Base-by-base conservation (phyloP, 2,888 invertebrate genomes). In the Hyles lineata region DNA sequence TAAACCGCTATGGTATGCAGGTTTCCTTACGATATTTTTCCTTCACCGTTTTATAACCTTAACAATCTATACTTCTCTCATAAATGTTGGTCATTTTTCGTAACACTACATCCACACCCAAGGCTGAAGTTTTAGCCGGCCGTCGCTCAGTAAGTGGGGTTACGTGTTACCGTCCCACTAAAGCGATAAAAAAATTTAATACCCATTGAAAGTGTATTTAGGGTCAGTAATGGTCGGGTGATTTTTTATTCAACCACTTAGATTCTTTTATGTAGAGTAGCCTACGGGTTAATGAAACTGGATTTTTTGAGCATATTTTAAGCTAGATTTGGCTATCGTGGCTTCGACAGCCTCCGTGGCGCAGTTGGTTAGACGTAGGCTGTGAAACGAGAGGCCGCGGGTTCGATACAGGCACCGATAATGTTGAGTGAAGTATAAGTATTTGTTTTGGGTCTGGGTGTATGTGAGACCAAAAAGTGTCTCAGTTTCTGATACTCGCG, bases 111-210 rank as follows among this genome's bases (percentile, higher is more conserved):
- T 67, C 55, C 55, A n/a, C 55, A n/a, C 23, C 15, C 67, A 17
- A 23, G 23, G 23, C 35, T 5, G 1, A 25, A 23, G 25, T 67
- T 67, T 43, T 50, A 50, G 67, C 23, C 43, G 25, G 50, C 67
- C 43, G 50, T 67, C 50, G 32, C 73, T 73, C 72, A 60, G 76
- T 77, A 79, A 79, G 79, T 77, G 79, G 75, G 59, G 60, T 76
- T 74, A 61, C 77, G 58, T 79, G 79, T 79, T 75, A 70, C 70
- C 75, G 35, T 61, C 75, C 72, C 76, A 75, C 70, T 73, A 72
- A 72, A 63, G 70, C 73, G 71, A 60, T 58, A 72, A 74, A 70
- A 74, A 76, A 76, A 74, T 7, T 50, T 67, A 23, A 67, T 67
- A 23, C 23, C 50, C 23, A 23, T 67, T 50, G 43, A 75, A 72